Evolutionary conservation across 2,797 vertebrate species (phyloP), one percentile per base, ranked within the genome.

Genomic region (Melanotaenia nigrans): DNA sequence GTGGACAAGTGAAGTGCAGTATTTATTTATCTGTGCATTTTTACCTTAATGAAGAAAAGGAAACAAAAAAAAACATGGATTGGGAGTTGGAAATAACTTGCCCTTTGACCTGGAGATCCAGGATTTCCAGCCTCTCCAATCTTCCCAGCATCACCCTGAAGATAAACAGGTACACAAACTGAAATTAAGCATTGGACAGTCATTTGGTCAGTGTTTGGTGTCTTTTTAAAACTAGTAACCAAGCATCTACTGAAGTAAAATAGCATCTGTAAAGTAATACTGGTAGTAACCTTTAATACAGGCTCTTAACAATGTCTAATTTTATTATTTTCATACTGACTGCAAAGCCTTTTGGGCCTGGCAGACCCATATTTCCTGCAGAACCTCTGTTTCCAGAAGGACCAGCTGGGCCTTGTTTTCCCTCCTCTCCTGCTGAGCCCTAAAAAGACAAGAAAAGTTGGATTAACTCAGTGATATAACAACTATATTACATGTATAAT

Each of bases 91-190:
- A 32, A 36, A 28, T 0, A 10, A 92, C 92, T 93, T 90, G 96
- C 98, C 90, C 97, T 97, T 89, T 96, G 96, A 70, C 98, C 98
- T 42, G 95, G 82, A 60, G 93, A 75, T 49, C 98, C 98, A 1
- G 95, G 51, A 82, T 93, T 96, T 71, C 98, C 98, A 35, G 94
- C 94, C 85, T 99, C 98, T 84, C 98, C 98, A 0, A 93, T 84
- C 86, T 99, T 99, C 38, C 98, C 98, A 78, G 95, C 95, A 70
- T 99, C 98, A 3, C 98, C 98, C 98, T 99, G 69, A 57, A 81
- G 71, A 77, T 9, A 12, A 81, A 54, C 24, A 75, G 24, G 20
- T 13, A 38, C 14, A 4, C 10, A 59, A 42, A 74, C 60, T 53
- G 20, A 42, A 6, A 36, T 28, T 25, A 59, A 40, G 11, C 47